A percentile compares a stretch with the other conserved stretches of the same genome.
Evolutionary conservation across 2,113 vertebrate species (phyloP).

Genomic region (Tragelaphus buxtoni): DNA sequence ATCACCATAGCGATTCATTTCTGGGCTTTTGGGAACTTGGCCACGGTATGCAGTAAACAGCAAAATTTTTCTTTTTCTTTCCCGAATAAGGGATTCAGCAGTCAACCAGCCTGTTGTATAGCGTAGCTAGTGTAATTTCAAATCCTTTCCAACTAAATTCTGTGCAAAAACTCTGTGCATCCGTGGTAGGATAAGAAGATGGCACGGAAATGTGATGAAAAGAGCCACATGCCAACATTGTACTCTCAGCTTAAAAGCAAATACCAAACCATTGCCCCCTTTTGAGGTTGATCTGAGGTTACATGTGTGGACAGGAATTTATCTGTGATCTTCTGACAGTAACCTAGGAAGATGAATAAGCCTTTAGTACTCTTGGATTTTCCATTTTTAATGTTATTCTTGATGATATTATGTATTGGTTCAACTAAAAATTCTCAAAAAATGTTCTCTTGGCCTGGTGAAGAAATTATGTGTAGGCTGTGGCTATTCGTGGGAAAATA

Average conservation of each 20-base stretch:
- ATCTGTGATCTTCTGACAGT: neutral
- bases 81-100: neutral
- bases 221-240: neutral
- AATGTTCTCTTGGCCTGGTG: neutral
- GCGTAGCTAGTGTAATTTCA: neutral
- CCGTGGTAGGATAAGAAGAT: neutral
- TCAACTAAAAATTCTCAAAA: neutral
- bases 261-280: neutral
- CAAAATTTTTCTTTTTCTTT: neutral
- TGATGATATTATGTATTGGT: neutral
- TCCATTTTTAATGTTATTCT: neutral
- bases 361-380: neutral
- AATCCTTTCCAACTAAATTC: conserved; percentile 4
- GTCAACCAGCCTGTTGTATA: neutral
- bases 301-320: neutral
- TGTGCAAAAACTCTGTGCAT: neutral
- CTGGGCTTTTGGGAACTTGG: conserved; percentile 44
- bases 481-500: neutral
- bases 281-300: neutral
- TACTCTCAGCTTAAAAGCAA: neutral
- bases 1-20: conserved; percentile 68
- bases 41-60: conserved; percentile 36
- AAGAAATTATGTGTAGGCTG: neutral
- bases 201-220: neutral
- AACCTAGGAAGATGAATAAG: neutral